Percentiles rank a stretch among this genome's conserved stretches.
Evolutionary conservation across 2,888 invertebrate genomes (phyloP).

Genomic region (Zaprionus obscuricornis): DNA sequence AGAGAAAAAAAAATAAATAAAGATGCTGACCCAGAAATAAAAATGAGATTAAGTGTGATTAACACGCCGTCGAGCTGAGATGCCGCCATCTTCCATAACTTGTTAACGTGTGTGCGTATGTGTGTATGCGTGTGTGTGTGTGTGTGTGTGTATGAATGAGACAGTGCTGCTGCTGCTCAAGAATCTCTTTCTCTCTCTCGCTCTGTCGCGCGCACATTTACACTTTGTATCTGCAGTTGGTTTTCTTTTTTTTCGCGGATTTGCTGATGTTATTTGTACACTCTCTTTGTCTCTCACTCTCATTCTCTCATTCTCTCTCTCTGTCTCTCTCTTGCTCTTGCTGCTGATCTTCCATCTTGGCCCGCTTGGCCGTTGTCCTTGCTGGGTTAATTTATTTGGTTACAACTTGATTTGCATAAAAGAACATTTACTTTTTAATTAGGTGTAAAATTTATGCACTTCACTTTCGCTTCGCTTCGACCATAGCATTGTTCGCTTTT

Average conservation of each 20-base stretch:
- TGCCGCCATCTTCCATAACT: conserved; percentile 52
- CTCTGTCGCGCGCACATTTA: neutral
- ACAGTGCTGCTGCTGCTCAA: conserved; percentile 14
- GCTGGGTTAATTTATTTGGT: conserved; percentile 69
- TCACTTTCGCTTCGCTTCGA: conserved; percentile 67
- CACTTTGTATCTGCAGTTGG: conserved; percentile 30
- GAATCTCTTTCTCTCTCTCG: conserved; percentile 3
- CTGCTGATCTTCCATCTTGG: no score
- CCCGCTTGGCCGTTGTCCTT: neutral
- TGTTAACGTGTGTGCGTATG: conserved; percentile 17
- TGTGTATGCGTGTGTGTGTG: conserved; percentile 5
- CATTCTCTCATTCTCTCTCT: conserved; percentile 7
- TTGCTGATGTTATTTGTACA: conserved; percentile 7
- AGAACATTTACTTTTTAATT: conserved; percentile 77
- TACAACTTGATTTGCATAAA: conserved; percentile 77
- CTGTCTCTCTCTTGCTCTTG: neutral
- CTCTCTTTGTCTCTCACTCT: neutral
- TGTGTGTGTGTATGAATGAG: conserved; percentile 5
- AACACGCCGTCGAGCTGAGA: conserved; percentile 69
- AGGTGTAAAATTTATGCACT: conserved; percentile 77
- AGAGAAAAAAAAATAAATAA: conserved; percentile 54
- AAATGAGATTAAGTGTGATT: conserved; percentile 80
- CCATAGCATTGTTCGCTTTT: neutral
- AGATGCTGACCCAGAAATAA: conserved; percentile 80
- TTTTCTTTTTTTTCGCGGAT: conserved; percentile 24